Percentiles rank a stretch among this genome's conserved stretches.
Evolutionary conservation across 2,113 vertebrate genomes (phyloP).

Genomic region (Malurus cyaneus): DNA sequence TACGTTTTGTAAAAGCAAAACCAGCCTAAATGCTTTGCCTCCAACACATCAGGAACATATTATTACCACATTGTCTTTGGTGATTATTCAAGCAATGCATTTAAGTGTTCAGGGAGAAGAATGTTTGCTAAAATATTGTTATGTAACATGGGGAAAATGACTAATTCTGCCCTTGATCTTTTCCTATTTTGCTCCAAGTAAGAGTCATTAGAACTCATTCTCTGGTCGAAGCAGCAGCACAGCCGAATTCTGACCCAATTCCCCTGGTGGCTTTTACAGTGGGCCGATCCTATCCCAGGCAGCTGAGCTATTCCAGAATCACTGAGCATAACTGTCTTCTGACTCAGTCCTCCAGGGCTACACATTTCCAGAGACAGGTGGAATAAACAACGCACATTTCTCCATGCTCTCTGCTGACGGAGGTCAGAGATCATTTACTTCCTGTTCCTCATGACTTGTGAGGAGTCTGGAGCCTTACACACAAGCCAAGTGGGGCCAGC

Average conservation of each 20-base stretch:
- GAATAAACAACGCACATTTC: neutral
- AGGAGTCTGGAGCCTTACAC: neutral
- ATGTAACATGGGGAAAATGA: conserved; percentile 59
- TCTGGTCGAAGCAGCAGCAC: neutral
- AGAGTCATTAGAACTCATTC: conserved; percentile 34
- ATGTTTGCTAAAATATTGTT: conserved; percentile 60
- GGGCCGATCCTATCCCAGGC: neutral
- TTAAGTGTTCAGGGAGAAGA: conserved; percentile 62
- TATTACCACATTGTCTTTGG: conserved; percentile 57
- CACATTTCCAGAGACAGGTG: conserved; percentile 40
- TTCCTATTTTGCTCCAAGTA: conserved; percentile 27
- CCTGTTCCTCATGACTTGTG: neutral
- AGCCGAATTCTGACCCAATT: neutral
- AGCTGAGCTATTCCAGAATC: neutral
- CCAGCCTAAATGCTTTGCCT: conserved; percentile 36
- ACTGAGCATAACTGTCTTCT: neutral
- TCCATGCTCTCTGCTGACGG: neutral
- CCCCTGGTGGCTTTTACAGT: neutral
- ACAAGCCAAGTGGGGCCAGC: neutral
- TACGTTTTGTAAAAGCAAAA: conserved; percentile 42
- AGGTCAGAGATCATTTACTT: conserved; percentile 25
- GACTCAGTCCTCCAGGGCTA: conserved; percentile 20
- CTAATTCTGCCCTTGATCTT: conserved; percentile 49
- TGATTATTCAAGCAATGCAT: conserved; percentile 58
- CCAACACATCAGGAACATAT: conserved; percentile 63